Evolutionary conservation across 2,113 vertebrate genomes (phyloP).

Genomic region (Anguilla japonica): DNA sequence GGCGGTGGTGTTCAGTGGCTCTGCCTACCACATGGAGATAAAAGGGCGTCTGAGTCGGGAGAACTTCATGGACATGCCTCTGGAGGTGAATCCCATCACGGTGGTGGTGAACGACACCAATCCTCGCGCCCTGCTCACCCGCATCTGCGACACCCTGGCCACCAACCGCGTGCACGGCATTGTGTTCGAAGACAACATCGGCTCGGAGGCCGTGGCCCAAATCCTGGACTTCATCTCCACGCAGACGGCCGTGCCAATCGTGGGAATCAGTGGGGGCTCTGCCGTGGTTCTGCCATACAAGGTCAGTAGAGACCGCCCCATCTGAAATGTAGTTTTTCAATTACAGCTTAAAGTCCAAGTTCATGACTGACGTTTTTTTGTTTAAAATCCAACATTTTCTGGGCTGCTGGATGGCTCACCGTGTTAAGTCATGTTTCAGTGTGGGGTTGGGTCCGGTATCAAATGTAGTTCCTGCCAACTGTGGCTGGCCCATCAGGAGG

Average conservation of each 20-base stretch:
- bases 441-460: background rate
- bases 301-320: conserved; percentile 64
- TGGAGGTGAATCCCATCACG: conserved; percentile 88
- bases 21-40: conserved; percentile 78
- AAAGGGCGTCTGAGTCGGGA: conserved; percentile 83
- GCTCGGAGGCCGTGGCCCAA: conserved; percentile 87
- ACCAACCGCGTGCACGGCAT: conserved; percentile 84
- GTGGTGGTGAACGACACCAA: conserved; percentile 91
- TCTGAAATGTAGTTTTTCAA: background rate
- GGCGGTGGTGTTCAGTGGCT: conserved; percentile 89
- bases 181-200: conserved; percentile 91
- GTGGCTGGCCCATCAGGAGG: background rate
- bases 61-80: conserved; percentile 88
- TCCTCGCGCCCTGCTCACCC: conserved; percentile 89
- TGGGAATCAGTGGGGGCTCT: conserved; percentile 95
- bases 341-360: background rate
- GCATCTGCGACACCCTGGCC: conserved; percentile 84
- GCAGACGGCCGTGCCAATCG: conserved; percentile 87
- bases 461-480: background rate
- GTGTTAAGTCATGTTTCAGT: background rate
- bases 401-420: background rate
- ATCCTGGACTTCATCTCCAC: conserved; percentile 96
- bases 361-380: no score
- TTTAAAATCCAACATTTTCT: background rate
- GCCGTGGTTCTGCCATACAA: conserved; percentile 91